These are phyloP conservation scores for Forpus xanthops DNA, from an alignment of 2,797 vertebrate species.

Conservation along the genomic window DNA sequence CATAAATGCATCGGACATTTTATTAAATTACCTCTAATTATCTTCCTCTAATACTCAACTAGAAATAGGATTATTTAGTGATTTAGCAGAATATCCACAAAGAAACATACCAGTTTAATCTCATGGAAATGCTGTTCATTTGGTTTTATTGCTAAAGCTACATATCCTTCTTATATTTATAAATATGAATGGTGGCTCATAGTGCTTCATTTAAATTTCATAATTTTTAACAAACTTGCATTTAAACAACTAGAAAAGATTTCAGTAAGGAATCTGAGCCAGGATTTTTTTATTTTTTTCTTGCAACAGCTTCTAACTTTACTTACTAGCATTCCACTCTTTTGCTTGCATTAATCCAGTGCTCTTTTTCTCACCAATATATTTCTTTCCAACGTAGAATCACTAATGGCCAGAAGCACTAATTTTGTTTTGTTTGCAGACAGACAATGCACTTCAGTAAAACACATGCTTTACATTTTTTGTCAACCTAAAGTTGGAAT, in stretches of 20 bases:
- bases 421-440: background rate
- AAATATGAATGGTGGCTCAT: background rate
- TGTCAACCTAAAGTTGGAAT: background rate
- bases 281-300: background rate
- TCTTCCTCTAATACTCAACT: constrained; percentile 43
- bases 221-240: background rate
- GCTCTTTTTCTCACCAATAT: background rate
- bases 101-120: background rate
- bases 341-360: background rate
- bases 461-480: background rate
- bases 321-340: background rate
- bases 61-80: constrained; percentile 19
- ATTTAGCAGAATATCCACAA: background rate
- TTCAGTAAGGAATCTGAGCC: background rate
- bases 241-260: background rate
- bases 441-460: background rate
- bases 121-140: background rate
- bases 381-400: background rate
- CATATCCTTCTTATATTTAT: background rate
- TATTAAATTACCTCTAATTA: constrained; percentile 38
- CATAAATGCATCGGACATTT: constrained; percentile 11
- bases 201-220: background rate
- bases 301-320: background rate
- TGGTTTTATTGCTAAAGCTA: background rate
- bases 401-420: background rate